These are phyloP conservation scores for Notoglanidium macrostoma DNA, from an alignment of 2,797 vertebrate genomes.

Conservation along the genomic window DNA sequence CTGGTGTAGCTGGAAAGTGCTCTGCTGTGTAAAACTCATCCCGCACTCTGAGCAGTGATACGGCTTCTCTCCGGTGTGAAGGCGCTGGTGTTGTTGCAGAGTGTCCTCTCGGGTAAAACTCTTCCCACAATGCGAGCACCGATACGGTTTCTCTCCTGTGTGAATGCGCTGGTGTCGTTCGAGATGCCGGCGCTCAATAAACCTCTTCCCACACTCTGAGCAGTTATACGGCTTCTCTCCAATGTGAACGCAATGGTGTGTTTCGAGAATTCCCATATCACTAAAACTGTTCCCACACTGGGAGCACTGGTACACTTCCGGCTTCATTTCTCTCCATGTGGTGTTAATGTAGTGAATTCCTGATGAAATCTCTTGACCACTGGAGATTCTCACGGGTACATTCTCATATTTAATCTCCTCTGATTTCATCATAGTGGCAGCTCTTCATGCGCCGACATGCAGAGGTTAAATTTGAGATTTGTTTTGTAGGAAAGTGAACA, in stretches of 20 bases:
- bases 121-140: background rate
- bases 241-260: background rate
- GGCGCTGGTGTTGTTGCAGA: background rate
- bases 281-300: background rate
- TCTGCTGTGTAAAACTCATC: background rate
- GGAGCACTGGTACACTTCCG: background rate
- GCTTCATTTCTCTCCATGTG: background rate
- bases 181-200: background rate
- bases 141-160: background rate
- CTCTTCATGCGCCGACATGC: background rate
- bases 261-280: background rate
- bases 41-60: background rate
- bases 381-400: background rate
- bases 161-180: background rate
- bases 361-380: background rate
- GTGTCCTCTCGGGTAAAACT: background rate
- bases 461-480: background rate
- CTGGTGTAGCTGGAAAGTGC: background rate
- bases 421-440: background rate
- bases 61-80: background rate
- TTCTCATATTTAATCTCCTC: slow-evolving; percentile 7
- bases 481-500: background rate
- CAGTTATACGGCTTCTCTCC: background rate
- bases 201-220: background rate
- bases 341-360: background rate